A percentile compares a stretch with the other conserved stretches of the same genome.
Conservation (phyloP, 64 coral and sea anemone genomes). For the Porites australiensis region DNA sequence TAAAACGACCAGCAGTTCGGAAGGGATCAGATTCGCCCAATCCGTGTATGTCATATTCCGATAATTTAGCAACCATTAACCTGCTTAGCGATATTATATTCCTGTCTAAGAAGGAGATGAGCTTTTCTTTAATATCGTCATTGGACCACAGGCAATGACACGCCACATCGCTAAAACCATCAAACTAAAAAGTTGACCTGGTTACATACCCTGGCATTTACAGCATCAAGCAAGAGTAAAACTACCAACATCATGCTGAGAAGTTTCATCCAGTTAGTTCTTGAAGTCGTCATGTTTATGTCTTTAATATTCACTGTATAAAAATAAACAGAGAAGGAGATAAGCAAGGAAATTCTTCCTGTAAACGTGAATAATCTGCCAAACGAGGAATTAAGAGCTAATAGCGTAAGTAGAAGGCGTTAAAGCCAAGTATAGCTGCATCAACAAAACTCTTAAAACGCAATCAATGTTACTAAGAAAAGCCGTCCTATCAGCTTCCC, state of each 20-base stretch:
- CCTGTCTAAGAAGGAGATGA: conserved; percentile 45
- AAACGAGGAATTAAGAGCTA: background rate
- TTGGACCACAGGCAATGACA: conserved; percentile 23
- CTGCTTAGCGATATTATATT: conserved; percentile 29
- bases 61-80: conserved; percentile 36
- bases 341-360: background rate
- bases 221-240: conserved; percentile 14
- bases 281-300: conserved; percentile 36
- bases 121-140: background rate
- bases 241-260: conserved; percentile 15
- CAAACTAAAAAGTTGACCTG: background rate
- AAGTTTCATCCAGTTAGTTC: conserved; percentile 1
- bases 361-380: background rate
- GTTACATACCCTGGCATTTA: conserved; percentile 1
- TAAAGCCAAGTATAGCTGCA: background rate
- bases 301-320: background rate
- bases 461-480: no score
- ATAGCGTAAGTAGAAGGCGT: background rate
- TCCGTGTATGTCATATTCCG: background rate
- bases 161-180: background rate
- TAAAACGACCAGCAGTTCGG: background rate
- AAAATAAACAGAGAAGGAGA: background rate
- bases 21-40: background rate
- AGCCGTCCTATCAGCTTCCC: no score
- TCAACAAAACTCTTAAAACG: background rate